Evolutionary conservation across 2,797 vertebrate genomes (phyloP), one percentile per base, ranked within the genome.

Genomic region (Neoniphon sammara): DNA sequence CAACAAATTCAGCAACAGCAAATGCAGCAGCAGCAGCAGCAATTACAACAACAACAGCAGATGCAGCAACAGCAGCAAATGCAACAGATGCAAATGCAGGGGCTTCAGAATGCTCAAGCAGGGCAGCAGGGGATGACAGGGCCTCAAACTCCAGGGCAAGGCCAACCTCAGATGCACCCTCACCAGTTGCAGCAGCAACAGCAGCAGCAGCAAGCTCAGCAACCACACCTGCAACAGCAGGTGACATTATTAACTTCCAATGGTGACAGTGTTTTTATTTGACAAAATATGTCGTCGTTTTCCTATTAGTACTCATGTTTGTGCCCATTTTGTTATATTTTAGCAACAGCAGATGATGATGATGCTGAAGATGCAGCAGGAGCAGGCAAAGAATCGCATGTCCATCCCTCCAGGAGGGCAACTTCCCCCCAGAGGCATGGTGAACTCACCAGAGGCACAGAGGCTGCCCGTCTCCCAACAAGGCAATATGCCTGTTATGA

Each of bases 361-460:
- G 96, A 96, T 98, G 95, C 87, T 98, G 47, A 97, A 97, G 95
- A 97, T 97, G 95, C 97, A 98, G 73, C 96, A 98, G 85, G 97
- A 99, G 66, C 94, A 97, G 80, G 95, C 96, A 60, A 95, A 98
- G 21, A 96, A 96, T 88, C 95, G 97, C 76, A 95, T 98, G 92
- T 94, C 96, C 14, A 91, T 96, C 25, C 94, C 96, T 49, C 95
- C 96, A 70, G 95, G 94, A 71, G 93, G 95, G 42, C 97, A 96
- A 53, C 95, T 96, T n/a, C 94, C 96, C 1, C 93, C 96, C 7
- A 90, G 97, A 47, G 93, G 93, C 9, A 91, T 97, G 67, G 91
- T 95, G 75, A 97, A 95, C 76, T 86, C 95, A 62, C 75, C 85
- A 9, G 98, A 99, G 34, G 86, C 93, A 25, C 97, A 97, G 78